Base-by-base conservation (phyloP, 2,888 invertebrate species). In the Apotomis turbidana region DNA sequence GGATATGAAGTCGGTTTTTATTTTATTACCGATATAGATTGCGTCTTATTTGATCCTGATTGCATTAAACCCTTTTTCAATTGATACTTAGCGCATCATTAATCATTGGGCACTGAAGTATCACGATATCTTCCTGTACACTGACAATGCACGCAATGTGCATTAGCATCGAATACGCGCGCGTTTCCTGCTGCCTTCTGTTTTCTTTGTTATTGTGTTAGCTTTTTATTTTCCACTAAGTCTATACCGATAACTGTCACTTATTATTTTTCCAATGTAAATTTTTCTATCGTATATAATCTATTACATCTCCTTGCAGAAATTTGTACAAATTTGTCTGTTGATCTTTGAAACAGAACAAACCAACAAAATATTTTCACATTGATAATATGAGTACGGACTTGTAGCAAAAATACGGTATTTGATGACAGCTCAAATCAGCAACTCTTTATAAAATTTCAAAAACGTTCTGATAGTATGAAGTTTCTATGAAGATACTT, bases 141-240 rank as follows among this genome's bases (percentile, higher is more conserved):
- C 46, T 27, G 46, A 75, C 70, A 74, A 74, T 66, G 70, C 74
- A 66, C 72, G 58, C 76, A 41, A 41, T 6, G 67, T 75, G 74
- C 70, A 79, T 79, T 79, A 77, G 77, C 80, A 79, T 79, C 77
- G 73, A 79, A 79, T 77, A 76, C 75, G 76, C 67, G 36, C 36
- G 55, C 55, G 41, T 52, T 66, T 66, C 55, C 71, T 66, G 68
- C 71, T 70, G 71, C 62, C 68, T 59, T 61, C 60, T 69, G 67
- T 52, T 64, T 44, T 55, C 71, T 46, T 58, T 58, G 58, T 61
- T 61, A 36, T 61, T 49, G 12, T 38, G 36, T n/a, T 62, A 12
- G 12, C 1, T 36, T 9, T 27, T 55, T 27, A 8, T 54, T 54
- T 41, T 41, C 41, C 49, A 49, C 9, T 49, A 49, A 9, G 5